Percentiles rank a stretch among this genome's conserved stretches.
Evolutionary conservation across 1,140 invertebrate species (phyloP).

Genomic region (Idris sp.): DNA sequence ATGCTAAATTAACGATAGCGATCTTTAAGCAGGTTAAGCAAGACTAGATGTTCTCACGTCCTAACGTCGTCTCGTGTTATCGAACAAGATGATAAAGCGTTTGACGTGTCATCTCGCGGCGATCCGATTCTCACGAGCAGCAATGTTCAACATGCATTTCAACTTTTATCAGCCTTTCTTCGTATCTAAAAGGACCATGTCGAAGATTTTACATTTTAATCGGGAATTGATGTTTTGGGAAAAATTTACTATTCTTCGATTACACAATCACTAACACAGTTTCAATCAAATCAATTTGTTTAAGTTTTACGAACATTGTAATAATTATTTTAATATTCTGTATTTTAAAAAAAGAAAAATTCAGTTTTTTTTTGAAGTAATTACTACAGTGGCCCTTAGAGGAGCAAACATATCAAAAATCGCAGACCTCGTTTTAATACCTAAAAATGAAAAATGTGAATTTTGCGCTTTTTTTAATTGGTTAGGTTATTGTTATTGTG

Average conservation of each 20-base stretch:
- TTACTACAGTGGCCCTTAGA: no score
- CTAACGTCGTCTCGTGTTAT: constrained; percentile 40
- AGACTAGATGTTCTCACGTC: constrained; percentile 59
- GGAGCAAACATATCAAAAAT: background rate
- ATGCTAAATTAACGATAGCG: constrained; percentile 54
- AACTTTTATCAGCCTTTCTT: constrained; percentile 41
- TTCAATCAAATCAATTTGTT: no score
- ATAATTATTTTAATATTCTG: no score
- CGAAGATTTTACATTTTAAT: constrained; percentile 12
- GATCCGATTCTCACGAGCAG: constrained; percentile 56
- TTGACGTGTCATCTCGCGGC: constrained; percentile 60
- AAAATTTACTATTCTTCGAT: constrained; percentile 27
- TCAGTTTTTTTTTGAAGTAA: no score
- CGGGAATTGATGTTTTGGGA: constrained; percentile 3
- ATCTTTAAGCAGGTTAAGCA: constrained; percentile 57
- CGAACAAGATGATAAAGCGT: constrained; percentile 55
- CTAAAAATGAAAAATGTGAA: no score
- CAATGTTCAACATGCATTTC: constrained; percentile 23
- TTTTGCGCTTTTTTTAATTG: no score
- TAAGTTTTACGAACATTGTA: no score
- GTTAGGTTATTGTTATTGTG: no score
- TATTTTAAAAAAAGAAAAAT: no score
- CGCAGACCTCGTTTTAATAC: background rate
- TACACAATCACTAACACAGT: constrained; percentile 22
- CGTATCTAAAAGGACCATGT: no score